A percentile compares a stretch with the other conserved stretches of the same genome.
phyloP scores from a whole-genome alignment of 2,888 invertebrate genomes.

The Torymus aiolomorphi region DNA sequence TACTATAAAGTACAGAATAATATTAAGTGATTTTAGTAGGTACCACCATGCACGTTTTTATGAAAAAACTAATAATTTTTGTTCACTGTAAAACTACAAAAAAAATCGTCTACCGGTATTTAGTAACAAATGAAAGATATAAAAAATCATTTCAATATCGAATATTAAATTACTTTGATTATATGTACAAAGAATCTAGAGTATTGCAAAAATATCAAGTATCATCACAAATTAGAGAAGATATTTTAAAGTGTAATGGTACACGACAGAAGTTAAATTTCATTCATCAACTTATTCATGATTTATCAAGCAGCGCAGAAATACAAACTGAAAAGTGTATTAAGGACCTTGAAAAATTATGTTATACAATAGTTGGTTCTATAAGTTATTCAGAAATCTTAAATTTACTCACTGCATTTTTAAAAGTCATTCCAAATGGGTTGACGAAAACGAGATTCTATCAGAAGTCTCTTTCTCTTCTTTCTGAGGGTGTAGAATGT shows the following conservation, averaged over 20 bases:
- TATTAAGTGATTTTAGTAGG: too few relatives aligned
- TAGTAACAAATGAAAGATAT: neutral
- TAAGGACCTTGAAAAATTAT: conserved; percentile 22
- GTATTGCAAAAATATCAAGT: neutral
- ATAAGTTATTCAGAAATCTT: conserved; percentile 55
- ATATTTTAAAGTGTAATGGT: neutral
- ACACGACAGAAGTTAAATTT: neutral
- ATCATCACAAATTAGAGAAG: neutral
- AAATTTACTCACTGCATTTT: conserved; percentile 47
- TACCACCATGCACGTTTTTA: too few relatives aligned
- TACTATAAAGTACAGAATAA: too few relatives aligned
- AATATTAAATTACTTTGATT: conserved; percentile 42
- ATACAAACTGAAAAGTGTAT: neutral
- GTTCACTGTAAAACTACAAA: too few relatives aligned
- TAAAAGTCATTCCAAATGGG: conserved; percentile 32
- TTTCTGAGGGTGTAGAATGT: conserved; percentile 42
- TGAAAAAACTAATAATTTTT: too few relatives aligned
- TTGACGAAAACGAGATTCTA: conserved; percentile 44
- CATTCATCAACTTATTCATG: neutral
- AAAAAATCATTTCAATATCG: conserved; percentile 39
- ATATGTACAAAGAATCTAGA: neutral
- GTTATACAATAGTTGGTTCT: conserved; percentile 41
- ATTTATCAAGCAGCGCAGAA: neutral
- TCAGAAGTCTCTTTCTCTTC: conserved; percentile 44
- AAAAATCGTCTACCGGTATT: neutral